Evolutionary conservation across 2,888 invertebrate species (phyloP), one percentile per base, ranked within the genome.

Genomic region (Athalia cordata): DNA sequence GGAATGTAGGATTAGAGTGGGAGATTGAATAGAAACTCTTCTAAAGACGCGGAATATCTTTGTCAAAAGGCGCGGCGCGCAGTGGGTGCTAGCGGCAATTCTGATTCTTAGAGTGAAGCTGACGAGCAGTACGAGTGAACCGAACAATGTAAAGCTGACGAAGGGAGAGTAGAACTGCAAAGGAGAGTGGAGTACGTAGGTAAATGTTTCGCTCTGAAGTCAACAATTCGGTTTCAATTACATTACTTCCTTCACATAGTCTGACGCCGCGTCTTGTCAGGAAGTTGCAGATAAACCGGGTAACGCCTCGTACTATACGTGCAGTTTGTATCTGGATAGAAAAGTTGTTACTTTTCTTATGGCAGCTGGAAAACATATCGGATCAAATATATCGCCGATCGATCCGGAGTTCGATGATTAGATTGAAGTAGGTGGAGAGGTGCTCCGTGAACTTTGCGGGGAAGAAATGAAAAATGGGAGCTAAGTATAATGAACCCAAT

Each of bases 1-100:
- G 52, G 29, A 55, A 4, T 11, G 29, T 29, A 15, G n/a, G 11
- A 9, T 29, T 29, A 6, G 68, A 29, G 7, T 52, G 55, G 7
- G 15, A 50, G 52, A 67, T 67, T 52, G 68, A 68, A 55, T 68
- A 47, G 68, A 68, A 68, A 68, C 52, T 68, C 68, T 66, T 68
- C 29, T 11, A 68, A 68, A 68, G 68, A 68, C 8, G 68, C 11
- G 6, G 55, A 8, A 4, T 68, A 68, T 52, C 68, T 68, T 68
- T 52, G 68, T 68, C 52, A 68, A 68, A 68, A 52, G 68, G 55
- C 68, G 55, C n/a, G 29, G 29, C 29, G 29, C 29, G 29, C 55
- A 55, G 68, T 55, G 55, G 52, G 29, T 50, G 15, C 52, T 68
- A 29, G 43, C 47, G 15, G 68, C 15, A 55, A 55, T 68, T 55